Evolutionary conservation across 2,113 vertebrate genomes (phyloP).

Genomic region (Probosciger aterrimus): DNA sequence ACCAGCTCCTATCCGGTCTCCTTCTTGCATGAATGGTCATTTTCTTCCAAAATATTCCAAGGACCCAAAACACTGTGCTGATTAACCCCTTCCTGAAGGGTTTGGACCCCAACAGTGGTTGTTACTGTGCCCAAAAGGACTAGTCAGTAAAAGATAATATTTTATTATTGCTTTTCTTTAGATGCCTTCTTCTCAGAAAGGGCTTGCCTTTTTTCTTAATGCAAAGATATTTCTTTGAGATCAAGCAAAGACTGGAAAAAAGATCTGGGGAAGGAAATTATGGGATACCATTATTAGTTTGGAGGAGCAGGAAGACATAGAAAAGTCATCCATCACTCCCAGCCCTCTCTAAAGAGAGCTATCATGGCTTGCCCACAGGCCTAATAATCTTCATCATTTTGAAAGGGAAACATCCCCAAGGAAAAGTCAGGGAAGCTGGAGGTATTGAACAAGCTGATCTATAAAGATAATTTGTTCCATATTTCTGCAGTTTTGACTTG

Average conservation of each 20-base stretch:
- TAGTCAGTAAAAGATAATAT: not conserved
- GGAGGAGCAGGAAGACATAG: not conserved
- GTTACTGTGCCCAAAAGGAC: not conserved
- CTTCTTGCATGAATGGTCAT: not conserved
- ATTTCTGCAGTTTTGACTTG: slow-evolving; percentile 62
- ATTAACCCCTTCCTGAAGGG: slow-evolving; percentile 43
- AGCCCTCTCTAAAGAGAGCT: not conserved
- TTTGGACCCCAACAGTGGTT: not conserved
- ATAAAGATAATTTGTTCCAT: slow-evolving; percentile 68
- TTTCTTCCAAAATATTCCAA: slow-evolving; percentile 10
- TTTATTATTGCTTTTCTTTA: not conserved
- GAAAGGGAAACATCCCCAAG: slow-evolving; percentile 19
- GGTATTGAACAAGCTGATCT: slow-evolving; percentile 52
- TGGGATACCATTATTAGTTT: not conserved
- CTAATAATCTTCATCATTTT: slow-evolving; percentile 48
- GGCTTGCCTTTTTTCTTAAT: not conserved
- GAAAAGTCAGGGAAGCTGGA: slow-evolving; percentile 2
- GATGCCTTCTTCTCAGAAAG: not conserved
- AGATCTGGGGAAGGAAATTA: not conserved
- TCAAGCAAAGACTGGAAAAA: not conserved
- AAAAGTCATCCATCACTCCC: slow-evolving; percentile 13
- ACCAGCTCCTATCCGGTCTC: not conserved
- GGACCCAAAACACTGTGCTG: not conserved
- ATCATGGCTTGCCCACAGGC: slow-evolving; percentile 8
- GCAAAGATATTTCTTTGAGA: not conserved